These are phyloP conservation scores for Drosophila nigricruria DNA, from an alignment of 2,888 invertebrate genomes.

Conservation along the genomic window DNA sequence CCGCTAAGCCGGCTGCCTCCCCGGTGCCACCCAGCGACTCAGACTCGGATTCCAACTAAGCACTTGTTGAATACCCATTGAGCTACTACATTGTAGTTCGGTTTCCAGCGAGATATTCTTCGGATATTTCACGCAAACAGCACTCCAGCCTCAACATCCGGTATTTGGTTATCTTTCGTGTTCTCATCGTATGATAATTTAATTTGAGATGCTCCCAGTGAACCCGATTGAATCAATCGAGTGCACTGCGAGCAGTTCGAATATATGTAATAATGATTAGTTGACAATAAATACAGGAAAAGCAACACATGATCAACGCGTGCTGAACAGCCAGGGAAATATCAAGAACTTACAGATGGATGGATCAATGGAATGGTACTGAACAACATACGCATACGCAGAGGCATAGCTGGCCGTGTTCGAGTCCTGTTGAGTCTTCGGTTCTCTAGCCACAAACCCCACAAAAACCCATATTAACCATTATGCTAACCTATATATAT, in stretches of 20 bases:
- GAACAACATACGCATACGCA: neutral
- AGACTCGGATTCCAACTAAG: slow-evolving; percentile 87
- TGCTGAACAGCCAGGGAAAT: slow-evolving; percentile 31
- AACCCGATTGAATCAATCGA: slow-evolving; percentile 5
- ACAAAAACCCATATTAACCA: slow-evolving; percentile 22
- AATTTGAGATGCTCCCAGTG: slow-evolving; percentile 3
- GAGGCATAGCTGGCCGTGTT: slow-evolving; percentile 5
- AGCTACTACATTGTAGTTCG: slow-evolving; percentile 1
- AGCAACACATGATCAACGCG: slow-evolving; percentile 19
- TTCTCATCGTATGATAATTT: slow-evolving; percentile 32
- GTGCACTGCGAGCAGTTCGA: slow-evolving; percentile 37
- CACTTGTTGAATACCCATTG: slow-evolving; percentile 16
- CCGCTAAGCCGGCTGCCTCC: slow-evolving; percentile 84
- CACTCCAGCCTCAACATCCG: slow-evolving; percentile 17
- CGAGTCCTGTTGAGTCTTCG: slow-evolving; percentile 38
- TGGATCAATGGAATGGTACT: slow-evolving; percentile 10
- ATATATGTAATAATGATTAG: slow-evolving; percentile 64
- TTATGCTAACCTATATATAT: slow-evolving; percentile 22
- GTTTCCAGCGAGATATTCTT: slow-evolving; percentile 4
- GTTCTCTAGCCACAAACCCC: slow-evolving; percentile 1
- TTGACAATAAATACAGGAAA: slow-evolving; percentile 69
- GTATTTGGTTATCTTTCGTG: slow-evolving; percentile 26
- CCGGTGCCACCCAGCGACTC: slow-evolving; percentile 86
- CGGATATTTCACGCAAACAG: slow-evolving; percentile 1
- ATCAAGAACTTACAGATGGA: slow-evolving; percentile 19